A percentile compares a stretch with the other conserved stretches of the same genome.
Evolutionary conservation across 2,113 vertebrate genomes (phyloP).

Genomic region (Carlito syrichta): DNA sequence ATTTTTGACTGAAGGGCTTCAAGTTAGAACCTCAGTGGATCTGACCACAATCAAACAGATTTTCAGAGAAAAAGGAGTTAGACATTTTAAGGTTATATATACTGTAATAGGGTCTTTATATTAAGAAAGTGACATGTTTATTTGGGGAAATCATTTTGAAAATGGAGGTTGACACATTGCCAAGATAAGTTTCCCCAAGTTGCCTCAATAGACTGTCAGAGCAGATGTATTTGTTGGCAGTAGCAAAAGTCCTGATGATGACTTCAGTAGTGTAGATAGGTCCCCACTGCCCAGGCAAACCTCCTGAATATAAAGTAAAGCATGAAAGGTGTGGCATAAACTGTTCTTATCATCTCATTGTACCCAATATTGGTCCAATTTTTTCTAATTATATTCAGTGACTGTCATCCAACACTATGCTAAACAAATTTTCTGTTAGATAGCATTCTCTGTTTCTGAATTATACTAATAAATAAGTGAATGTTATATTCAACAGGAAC

Average conservation of each 20-base stretch:
- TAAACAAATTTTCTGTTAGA: not conserved
- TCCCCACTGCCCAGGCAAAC: not conserved
- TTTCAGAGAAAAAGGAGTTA: not conserved
- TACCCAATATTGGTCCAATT: not conserved
- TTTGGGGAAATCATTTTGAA: constrained; percentile 37
- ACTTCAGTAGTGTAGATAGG: not conserved
- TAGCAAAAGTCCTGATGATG: no score
- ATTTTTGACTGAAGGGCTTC: no score
- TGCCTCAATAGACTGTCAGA: not conserved
- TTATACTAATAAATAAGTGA: not conserved
- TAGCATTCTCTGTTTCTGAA: not conserved
- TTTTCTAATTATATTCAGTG: not conserved
- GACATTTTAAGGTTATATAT: not conserved
- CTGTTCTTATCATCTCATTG: not conserved
- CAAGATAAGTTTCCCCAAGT: not conserved
- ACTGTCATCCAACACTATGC: not conserved
- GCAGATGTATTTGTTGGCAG: not conserved
- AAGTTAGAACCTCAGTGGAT: not conserved
- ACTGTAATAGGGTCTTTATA: constrained; percentile 5
- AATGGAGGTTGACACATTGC: not conserved
- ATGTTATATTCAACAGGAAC: not conserved
- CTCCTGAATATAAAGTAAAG: not conserved
- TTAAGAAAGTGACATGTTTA: constrained; percentile 20
- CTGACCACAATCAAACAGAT: not conserved
- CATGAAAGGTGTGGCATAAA: no score